Conservation (phyloP, 2,888 invertebrate species). For the Apamea sordens region DNA sequence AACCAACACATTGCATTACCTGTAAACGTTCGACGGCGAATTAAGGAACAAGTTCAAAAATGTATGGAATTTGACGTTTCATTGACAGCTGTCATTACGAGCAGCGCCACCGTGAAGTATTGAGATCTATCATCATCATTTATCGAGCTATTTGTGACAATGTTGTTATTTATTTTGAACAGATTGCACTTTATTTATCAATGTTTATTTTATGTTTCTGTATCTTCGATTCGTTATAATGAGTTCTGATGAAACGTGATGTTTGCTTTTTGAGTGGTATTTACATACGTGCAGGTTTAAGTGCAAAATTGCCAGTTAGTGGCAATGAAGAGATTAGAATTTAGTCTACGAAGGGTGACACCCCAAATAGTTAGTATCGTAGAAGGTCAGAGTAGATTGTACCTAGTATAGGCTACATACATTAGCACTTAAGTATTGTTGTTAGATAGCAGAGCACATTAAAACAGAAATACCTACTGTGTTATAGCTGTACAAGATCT, state of each 20-base stretch:
- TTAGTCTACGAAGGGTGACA: not conserved
- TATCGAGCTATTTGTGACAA: slow-evolving; percentile 5
- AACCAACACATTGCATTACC: slow-evolving; percentile 20
- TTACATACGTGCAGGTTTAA: slow-evolving; percentile 13
- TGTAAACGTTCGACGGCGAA: not conserved
- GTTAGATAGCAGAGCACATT: not conserved
- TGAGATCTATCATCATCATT: slow-evolving; percentile 2
- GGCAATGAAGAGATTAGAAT: not conserved
- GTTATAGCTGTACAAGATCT: slow-evolving; percentile 4
- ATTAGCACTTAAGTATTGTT: not conserved
- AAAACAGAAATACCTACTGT: slow-evolving; percentile 11
- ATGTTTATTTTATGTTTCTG: slow-evolving; percentile 17
- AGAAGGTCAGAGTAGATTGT: not conserved
- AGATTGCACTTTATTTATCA: slow-evolving; percentile 18
- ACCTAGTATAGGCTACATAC: not conserved
- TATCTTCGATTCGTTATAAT: slow-evolving; percentile 30
- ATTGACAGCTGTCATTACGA: slow-evolving; percentile 11
- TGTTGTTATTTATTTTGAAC: slow-evolving; percentile 21
- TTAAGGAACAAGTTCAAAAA: not conserved
- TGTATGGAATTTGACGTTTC: slow-evolving; percentile 17
- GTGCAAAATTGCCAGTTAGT: slow-evolving; percentile 17
- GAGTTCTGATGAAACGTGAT: slow-evolving; percentile 43
- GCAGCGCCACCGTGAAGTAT: not conserved
- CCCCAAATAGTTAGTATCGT: not conserved
- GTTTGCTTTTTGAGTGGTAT: slow-evolving; percentile 32